Conservation (phyloP, 2,888 invertebrate genomes). For the Melipona beecheii region DNA sequence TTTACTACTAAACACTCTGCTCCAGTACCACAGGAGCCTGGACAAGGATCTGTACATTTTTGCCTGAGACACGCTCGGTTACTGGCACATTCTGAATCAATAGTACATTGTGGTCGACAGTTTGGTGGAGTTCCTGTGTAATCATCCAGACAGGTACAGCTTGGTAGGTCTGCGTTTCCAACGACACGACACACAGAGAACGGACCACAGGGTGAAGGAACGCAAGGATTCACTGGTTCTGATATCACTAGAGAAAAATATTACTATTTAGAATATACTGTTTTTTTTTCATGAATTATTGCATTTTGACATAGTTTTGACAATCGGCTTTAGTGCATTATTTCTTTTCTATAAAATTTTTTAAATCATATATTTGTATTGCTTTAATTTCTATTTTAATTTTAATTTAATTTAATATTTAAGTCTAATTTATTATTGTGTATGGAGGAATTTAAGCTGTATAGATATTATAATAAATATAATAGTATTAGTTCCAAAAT, state of each 20-base stretch:
- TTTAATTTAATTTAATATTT: too few relatives aligned
- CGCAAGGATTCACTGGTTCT: conserved; percentile 87
- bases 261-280: background rate
- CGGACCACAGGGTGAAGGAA: conserved; percentile 93
- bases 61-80: conserved; percentile 85
- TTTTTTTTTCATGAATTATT: background rate
- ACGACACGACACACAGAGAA: conserved; percentile 92
- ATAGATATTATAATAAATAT: too few relatives aligned
- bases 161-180: conserved; percentile 88
- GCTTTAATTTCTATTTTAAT: too few relatives aligned
- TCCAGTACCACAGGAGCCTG: conserved; percentile 84
- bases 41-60: conserved; percentile 85
- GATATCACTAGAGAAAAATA: conserved; percentile 1
- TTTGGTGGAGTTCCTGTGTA: conserved; percentile 84
- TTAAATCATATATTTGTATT: too few relatives aligned
- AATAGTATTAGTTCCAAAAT: too few relatives aligned
- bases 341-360: too few relatives aligned
- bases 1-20: conserved; percentile 85
- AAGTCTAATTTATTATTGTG: too few relatives aligned
- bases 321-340: background rate
- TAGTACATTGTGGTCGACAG: conserved; percentile 84
- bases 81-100: conserved; percentile 84
- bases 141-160: conserved; percentile 84
- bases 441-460: too few relatives aligned
- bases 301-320: background rate